Evolutionary conservation across 37 sponge, comb jelly and placozoan genomes (phyloP), one percentile per base, ranked within the genome.

Genomic region (Diacarnus erythraeanus): DNA sequence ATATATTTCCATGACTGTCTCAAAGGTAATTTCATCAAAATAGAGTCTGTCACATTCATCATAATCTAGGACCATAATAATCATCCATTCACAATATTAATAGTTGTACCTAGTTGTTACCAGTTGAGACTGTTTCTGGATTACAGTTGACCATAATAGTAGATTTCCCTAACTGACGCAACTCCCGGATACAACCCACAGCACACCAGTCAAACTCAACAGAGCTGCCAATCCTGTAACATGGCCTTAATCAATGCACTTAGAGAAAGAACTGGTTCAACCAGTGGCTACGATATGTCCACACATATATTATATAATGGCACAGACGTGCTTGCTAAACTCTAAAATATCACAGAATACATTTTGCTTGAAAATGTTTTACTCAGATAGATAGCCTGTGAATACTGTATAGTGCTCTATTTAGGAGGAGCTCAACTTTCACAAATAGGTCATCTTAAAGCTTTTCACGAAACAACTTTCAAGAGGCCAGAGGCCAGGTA

Each of bases 191-290:
- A 43, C 97, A 96, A 20, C 95, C 93, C 37, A 99, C 99, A 77
- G 95, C 95, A 88, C 99, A 99, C 88, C 89, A 99, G 83, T 99
- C 99, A 88, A 99, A 99, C 91, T 99, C 99, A 33, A 99, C 97
- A 81, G 92, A 88, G 61, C 95, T 94, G 0, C 99, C 99, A 64
- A 99, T 99, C 38, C 97, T 73, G n/a, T 20, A 54, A 31, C 9
- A 47, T 47, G 51, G 51, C 51, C 6, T 15, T 47, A 47, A 15
- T n/a, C n/a, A n/a, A n/a, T n/a, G n/a, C n/a, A n/a, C n/a, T n/a
- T n/a, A n/a, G n/a, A n/a, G n/a, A n/a, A n/a, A n/a, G n/a, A n/a
- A n/a, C n/a, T n/a, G n/a, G n/a, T n/a, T n/a, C n/a, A n/a, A n/a
- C n/a, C n/a, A n/a, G n/a, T n/a, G n/a, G n/a, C n/a, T n/a, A n/a